Evolutionary conservation across 2,888 invertebrate species (phyloP), one percentile per base, ranked within the genome.

Genomic region (Tachina lurida): DNA sequence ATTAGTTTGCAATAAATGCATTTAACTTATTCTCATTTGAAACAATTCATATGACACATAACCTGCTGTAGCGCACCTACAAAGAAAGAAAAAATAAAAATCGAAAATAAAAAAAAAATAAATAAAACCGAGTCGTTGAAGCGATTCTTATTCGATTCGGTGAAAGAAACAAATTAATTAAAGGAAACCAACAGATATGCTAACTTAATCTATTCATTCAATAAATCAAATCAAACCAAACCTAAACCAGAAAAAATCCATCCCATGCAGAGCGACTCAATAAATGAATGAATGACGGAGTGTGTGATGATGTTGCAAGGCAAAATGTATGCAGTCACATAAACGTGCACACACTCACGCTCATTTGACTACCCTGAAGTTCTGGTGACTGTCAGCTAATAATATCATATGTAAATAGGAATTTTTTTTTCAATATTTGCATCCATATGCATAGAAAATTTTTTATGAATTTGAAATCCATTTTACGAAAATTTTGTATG

Each of bases 121-220:
- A 17, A 68, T 60, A 58, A 31, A 77, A 82, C 73, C 60, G 84
- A 68, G 73, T 73, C 78, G 62, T 65, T 82, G 76, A 71, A 77
- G 58, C 58, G 65, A 71, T 84, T 84, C 71, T 87, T 89, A 90
- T 89, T 91, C 90, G 90, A 89, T 90, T 90, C 89, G 91, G 90
- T 89, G 89, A 89, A 89, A 89, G 90, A 90, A 91, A 91, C 91
- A 91, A 91, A 91, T 91, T 91, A 91, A 91, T 91, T 91, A 91
- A 91, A 91, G 90, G 88, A 91, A 86, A 90, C 90, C 90, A 88
- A 89, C 91, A 90, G 90, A 91, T 89, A 91, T 88, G 91, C 90
- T 91, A 89, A 90, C 91, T 91, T 89, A 89, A 90, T 90, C 90
- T 90, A 91, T 91, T 90, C 88, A 88, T 88, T 88, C 90, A 86